Evolutionary conservation across 35 echinoderm and acorn worm genomes (phyloP), one percentile per base, ranked within the genome.

Genomic region (Heliocidaris erythrogramma): DNA sequence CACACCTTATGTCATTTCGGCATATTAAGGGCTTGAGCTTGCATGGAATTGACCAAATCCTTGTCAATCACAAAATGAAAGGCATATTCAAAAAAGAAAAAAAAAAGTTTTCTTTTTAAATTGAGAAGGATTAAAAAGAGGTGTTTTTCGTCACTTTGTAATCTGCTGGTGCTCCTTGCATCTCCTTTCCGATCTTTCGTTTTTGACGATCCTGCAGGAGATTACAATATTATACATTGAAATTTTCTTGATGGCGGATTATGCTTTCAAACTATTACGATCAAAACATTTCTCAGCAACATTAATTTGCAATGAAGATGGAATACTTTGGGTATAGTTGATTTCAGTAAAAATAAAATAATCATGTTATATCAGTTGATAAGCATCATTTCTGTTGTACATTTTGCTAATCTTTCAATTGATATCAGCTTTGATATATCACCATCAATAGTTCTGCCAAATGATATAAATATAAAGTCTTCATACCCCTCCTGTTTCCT

Each of bases 131-230:
- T 89, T 32, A 89, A 24, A 42, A 89, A 89, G 24, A 48, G 12
- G 31, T 86, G 9, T 86, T 29, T 47, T 89, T 89, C 31, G 47
- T 89, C 87, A 89, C 87, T 89, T 48, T 89, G 87, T 89, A 89
- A 47, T 89, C 87, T 89, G 87, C 87, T 48, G 17, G 31, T 47
- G 87, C 30, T 89, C 87, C 87, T 89, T 48, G 87, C 5, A 47
- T 89, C 87, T 89, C 87, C 87, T 48, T 89, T 89, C 31, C 87
- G 87, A 14, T 89, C 87, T 89, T 89, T 89, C 29, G 8, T 48
- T 89, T 89, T 89, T 35, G 87, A 47, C 24, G 87, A 48, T 89
- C 87, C 87, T 89, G 87, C 47, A 48, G 31, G 32, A 89, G 17
- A 78, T 78, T 21, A 89, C 31, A 89, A 89, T 4, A 84, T 84